These are phyloP conservation scores for Cephus sareptanus DNA, from an alignment of 2,888 invertebrate species.

Conservation along the genomic window DNA sequence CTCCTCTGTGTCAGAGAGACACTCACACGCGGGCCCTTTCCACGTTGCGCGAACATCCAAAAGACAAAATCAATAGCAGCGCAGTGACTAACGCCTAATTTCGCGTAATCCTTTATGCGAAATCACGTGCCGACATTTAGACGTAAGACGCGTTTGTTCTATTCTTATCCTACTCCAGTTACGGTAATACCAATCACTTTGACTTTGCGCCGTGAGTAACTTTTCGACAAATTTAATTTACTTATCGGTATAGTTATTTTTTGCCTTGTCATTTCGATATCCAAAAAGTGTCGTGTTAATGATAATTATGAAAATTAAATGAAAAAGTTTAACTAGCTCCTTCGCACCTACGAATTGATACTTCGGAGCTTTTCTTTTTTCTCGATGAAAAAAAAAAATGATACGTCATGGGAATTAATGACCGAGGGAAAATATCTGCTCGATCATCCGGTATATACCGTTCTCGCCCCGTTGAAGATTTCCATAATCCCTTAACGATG, in stretches of 20 bases:
- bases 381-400: background rate
- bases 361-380: background rate
- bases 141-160: background rate
- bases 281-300: background rate
- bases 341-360: background rate
- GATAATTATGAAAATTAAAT: background rate
- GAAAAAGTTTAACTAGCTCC: background rate
- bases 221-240: background rate
- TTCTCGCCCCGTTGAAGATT: background rate
- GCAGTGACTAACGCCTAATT: conserved; percentile 49
- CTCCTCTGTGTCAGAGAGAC: conserved; percentile 19
- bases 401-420: conserved; percentile 1
- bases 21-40: conserved; percentile 12
- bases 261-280: background rate
- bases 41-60: conserved; percentile 41
- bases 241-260: background rate
- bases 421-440: background rate
- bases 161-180: background rate
- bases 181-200: background rate
- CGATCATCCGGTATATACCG: background rate
- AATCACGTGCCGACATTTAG: conserved; percentile 24
- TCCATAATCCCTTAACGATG: conserved; percentile 46
- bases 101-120: conserved; percentile 31
- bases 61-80: conserved; percentile 64
- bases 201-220: background rate